Percentiles rank a stretch among this genome's conserved stretches.
These are phyloP conservation scores for Actias luna DNA, from an alignment of 2,888 invertebrate genomes.

Conservation along the genomic window DNA sequence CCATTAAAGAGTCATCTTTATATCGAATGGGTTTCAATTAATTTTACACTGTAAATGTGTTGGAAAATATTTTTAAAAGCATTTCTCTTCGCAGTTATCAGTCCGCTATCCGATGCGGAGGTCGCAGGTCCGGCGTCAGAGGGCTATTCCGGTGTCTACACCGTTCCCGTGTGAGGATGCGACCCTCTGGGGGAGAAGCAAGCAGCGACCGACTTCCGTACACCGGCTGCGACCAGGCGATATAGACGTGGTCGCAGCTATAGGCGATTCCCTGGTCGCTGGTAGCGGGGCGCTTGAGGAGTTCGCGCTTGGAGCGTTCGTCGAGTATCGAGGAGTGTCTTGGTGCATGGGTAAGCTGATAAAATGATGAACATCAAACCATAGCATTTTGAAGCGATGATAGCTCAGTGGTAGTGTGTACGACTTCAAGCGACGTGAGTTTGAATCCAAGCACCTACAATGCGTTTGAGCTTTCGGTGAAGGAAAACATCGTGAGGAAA, in stretches of 20 bases:
- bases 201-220: slow-evolving; percentile 82
- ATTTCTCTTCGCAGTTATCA: slow-evolving; percentile 50
- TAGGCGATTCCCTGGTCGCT: slow-evolving; percentile 88
- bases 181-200: slow-evolving; percentile 60
- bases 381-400: too few relatives aligned
- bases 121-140: slow-evolving; percentile 76
- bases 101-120: slow-evolving; percentile 73
- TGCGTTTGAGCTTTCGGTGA: too few relatives aligned
- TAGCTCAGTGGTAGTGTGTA: too few relatives aligned
- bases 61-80: neutral
- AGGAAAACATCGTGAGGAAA: too few relatives aligned
- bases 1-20: too few relatives aligned
- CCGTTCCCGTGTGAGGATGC: slow-evolving; percentile 83
- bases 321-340: slow-evolving; percentile 88
- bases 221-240: slow-evolving; percentile 85
- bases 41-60: too few relatives aligned
- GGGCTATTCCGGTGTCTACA: slow-evolving; percentile 68
- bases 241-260: slow-evolving; percentile 86
- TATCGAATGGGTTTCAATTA: too few relatives aligned
- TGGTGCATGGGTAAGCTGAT: slow-evolving; percentile 84
- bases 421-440: too few relatives aligned
- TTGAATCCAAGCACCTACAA: too few relatives aligned
- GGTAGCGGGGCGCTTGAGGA: slow-evolving; percentile 88
- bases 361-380: too few relatives aligned
- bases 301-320: slow-evolving; percentile 86